Evolutionary conservation across 2,797 vertebrate genomes (phyloP).

Genomic region (Labroides dimidiatus): DNA sequence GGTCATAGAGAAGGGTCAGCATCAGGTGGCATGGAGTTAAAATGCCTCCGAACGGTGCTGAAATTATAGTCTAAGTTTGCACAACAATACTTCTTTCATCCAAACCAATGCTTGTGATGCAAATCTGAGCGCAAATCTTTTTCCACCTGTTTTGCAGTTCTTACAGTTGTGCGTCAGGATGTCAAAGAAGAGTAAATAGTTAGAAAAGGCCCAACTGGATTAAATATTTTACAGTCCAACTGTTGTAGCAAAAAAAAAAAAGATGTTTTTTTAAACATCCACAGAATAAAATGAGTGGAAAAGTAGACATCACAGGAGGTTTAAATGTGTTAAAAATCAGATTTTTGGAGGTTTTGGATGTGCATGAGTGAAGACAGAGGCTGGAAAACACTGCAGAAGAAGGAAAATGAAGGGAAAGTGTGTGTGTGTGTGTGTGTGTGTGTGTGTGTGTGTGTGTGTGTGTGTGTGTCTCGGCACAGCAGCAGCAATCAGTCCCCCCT

Average conservation of each 20-base stretch:
- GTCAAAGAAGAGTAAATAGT: too few relatives aligned
- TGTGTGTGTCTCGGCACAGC: conserved; percentile 49
- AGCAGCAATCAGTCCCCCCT: conserved; percentile 83
- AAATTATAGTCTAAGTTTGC: too few relatives aligned
- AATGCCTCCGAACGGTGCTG: too few relatives aligned
- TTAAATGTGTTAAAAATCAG: conserved; percentile 9
- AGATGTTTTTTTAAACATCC: background rate
- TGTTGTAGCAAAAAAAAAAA: conserved; percentile 1
- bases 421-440: conserved; percentile 40
- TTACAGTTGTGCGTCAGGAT: too few relatives aligned
- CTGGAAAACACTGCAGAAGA: conserved; percentile 39
- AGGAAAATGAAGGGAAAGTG: conserved; percentile 18
- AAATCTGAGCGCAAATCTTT: background rate
- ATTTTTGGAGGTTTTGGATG: conserved; percentile 41
- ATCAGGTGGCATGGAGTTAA: too few relatives aligned
- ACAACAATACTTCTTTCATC: too few relatives aligned
- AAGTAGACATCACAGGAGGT: conserved; percentile 13
- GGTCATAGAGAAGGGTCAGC: too few relatives aligned
- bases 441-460: conserved; percentile 38
- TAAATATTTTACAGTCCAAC: background rate
- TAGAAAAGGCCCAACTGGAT: background rate
- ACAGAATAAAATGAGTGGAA: conserved; percentile 8
- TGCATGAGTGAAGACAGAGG: conserved; percentile 34
- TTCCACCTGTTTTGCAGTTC: background rate
- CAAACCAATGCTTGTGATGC: too few relatives aligned